A percentile compares a stretch with the other conserved stretches of the same genome.
Evolutionary conservation across 92 coral and sea anemone species (phyloP).

Genomic region (Diadumene lineata): DNA sequence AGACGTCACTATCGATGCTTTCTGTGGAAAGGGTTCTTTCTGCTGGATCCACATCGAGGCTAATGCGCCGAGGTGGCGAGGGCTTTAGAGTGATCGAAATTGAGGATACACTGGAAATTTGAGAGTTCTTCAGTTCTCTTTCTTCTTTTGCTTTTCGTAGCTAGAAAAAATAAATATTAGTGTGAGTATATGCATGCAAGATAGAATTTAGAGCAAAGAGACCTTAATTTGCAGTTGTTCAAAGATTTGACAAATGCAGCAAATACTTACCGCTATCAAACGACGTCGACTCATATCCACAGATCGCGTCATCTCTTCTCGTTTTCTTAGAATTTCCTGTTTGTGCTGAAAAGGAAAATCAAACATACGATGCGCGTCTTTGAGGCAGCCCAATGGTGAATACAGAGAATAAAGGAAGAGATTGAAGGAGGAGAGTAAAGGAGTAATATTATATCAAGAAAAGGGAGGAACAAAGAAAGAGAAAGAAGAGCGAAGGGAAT

Average conservation of each 20-base stretch:
- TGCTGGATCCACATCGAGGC: background rate
- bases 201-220: background rate
- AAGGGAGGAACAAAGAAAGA: no score
- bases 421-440: no score
- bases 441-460: no score
- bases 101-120: constrained; percentile 3
- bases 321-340: constrained; percentile 82
- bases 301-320: constrained; percentile 89
- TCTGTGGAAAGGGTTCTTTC: background rate
- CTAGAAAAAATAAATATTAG: constrained; percentile 1
- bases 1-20: background rate
- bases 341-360: constrained; percentile 65
- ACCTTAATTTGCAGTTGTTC: background rate
- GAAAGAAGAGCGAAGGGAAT: no score
- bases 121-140: constrained; percentile 22
- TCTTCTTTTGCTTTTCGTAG: constrained; percentile 28
- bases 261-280: constrained; percentile 87
- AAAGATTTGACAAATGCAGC: no score
- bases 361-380: no score
- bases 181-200: background rate
- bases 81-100: constrained; percentile 18
- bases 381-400: no score
- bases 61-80: constrained; percentile 26
- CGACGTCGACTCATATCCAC: constrained; percentile 84
- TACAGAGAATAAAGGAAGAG: no score